phyloP scores from a whole-genome alignment of 2,113 vertebrate species.

The Cyanistes caeruleus region DNA sequence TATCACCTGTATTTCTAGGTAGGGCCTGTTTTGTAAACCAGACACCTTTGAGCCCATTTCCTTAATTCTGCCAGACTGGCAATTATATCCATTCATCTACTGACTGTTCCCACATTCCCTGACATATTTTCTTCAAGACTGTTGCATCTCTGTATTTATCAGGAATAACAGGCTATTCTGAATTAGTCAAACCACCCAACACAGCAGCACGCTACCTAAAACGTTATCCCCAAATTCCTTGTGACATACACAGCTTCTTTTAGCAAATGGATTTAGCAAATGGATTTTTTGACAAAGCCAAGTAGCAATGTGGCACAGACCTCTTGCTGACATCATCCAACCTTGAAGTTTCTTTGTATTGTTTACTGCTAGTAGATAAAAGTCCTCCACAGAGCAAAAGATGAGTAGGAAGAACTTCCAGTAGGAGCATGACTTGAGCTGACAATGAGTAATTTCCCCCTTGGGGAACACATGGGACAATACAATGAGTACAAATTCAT shows the following conservation, averaged over 20 bases:
- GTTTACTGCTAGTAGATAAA: neutral
- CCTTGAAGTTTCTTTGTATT: neutral
- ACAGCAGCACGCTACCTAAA: neutral
- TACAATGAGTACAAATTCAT: neutral
- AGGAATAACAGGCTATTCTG: neutral
- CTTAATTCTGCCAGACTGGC: neutral
- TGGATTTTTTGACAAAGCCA: neutral
- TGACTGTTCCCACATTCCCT: neutral
- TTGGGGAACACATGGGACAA: neutral
- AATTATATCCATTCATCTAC: neutral
- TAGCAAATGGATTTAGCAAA: neutral
- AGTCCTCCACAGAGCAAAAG: neutral
- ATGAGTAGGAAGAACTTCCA: neutral
- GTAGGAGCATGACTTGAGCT: neutral
- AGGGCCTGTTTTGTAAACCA: neutral
- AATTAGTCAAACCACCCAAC: neutral
- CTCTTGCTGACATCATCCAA: neutral
- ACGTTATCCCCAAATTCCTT: neutral
- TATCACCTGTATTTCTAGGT: neutral
- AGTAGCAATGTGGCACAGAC: neutral
- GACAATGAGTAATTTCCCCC: neutral
- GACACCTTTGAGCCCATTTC: neutral
- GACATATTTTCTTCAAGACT: neutral
- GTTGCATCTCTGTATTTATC: neutral
- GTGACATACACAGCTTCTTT: neutral